Base-by-base conservation (phyloP, 2,888 invertebrate genomes). In the Phyto melanocephala region DNA sequence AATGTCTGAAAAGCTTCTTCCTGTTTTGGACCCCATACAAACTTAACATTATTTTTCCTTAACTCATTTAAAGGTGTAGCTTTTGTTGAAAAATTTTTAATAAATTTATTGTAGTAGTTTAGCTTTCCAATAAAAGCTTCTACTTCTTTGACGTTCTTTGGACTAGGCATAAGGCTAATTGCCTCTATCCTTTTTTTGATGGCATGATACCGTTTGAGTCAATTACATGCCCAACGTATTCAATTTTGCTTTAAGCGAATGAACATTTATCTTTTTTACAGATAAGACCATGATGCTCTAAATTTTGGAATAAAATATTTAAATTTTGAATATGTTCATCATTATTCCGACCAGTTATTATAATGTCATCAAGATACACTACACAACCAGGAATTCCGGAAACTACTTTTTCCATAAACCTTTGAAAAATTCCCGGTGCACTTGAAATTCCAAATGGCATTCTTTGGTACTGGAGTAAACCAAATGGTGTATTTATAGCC, bases 371-470 rank as follows among this genome's bases (percentile, higher is more conserved):
- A 0, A 81, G 40, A 17, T 62, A 84, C 1, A 72, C 45, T 22
- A 62, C 82, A 37, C 79, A 71, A 0, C 22, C 42, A 7, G 40
- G 13, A 33, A 82, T 42, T 54, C 13, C 75, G 0, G 28, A 62
- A 37, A 78, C 20, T 10, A 77, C 17, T 78, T 77, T 54, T 74
- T 83, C 75, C 62, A 81, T 52, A 33, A 78, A 75, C 10, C 78
- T 52, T 60, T 84, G 81, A 56, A 84, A 78, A 24, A 83, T 70
- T 13, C 72, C 80, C 6, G 80, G 65, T 11, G 83, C 80, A 28
- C 70, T 70, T 11, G 70, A 62, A 20, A 77, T 17, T 24, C 79
- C 70, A 50, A 82, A 82, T n/a, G 78, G 74, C 60, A 60, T 42
- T 60, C 40, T 40, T 42, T 62, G 62, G n/a, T n/a, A 42, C 28